Conservation (phyloP, 2,888 invertebrate genomes). For the Lottia gigantea region DNA sequence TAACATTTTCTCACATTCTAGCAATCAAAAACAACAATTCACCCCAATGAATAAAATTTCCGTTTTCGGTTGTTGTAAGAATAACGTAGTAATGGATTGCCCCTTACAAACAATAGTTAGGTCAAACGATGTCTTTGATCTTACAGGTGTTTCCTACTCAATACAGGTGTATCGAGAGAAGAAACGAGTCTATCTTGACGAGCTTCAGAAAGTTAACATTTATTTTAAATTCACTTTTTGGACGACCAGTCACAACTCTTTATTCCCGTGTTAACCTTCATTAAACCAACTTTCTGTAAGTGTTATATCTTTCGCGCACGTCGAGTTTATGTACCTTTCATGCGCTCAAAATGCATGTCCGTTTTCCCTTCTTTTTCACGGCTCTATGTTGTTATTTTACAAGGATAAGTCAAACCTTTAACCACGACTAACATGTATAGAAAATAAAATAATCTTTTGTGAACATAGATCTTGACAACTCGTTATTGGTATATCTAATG, state of each 20-base stretch:
- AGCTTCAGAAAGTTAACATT: conserved; percentile 15
- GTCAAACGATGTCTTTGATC: conserved; percentile 17
- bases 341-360: not conserved
- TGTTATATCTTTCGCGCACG: not conserved
- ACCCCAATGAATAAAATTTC: not conserved
- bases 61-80: conserved; percentile 11
- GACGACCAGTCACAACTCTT: not conserved
- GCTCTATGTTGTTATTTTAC: not conserved
- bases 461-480: conserved; percentile 3
- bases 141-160: conserved; percentile 21
- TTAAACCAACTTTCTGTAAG: not conserved
- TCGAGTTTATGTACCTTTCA: not conserved
- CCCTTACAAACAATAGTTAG: conserved; percentile 18
- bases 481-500: too few relatives aligned
- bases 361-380: not conserved
- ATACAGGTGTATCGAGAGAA: conserved; percentile 18
- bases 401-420: not conserved
- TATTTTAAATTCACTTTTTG: conserved; percentile 10
- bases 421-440: not conserved
- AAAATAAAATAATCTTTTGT: conserved; percentile 2
- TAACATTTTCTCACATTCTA: too few relatives aligned
- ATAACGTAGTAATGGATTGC: conserved; percentile 20
- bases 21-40: too few relatives aligned
- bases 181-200: conserved; percentile 13
- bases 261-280: not conserved